Evolutionary conservation across 2,797 vertebrate species (phyloP).

Genomic region (Spheniscus humboldti): DNA sequence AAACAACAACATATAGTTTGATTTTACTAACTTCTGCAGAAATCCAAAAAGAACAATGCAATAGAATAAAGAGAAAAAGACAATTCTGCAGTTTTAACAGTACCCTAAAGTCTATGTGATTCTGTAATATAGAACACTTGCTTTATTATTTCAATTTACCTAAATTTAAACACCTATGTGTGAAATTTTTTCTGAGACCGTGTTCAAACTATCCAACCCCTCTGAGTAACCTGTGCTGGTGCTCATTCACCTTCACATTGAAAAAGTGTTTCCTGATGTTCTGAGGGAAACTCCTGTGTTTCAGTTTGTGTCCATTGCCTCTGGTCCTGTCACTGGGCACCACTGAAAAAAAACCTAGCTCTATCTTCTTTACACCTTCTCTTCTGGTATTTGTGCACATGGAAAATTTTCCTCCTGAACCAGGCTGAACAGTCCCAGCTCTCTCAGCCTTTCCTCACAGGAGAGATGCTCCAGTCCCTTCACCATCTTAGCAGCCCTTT

Average conservation of each 20-base stretch:
- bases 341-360: neutral
- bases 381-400: neutral
- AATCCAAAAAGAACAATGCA: neutral
- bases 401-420: neutral
- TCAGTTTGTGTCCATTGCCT: no score
- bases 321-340: neutral
- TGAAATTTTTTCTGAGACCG: neutral
- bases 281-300: neutral
- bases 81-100: neutral
- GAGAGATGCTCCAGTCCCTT: neutral
- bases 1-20: neutral
- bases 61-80: neutral
- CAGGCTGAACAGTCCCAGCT: neutral
- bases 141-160: neutral
- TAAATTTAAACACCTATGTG: neutral
- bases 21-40: neutral
- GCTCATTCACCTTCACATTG: neutral
- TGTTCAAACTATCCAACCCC: neutral
- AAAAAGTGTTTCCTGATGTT: neutral
- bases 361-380: neutral
- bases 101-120: neutral
- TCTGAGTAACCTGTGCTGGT: neutral
- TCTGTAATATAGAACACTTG: neutral
- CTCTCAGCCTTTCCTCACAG: neutral
- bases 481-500: neutral